Conservation (phyloP, 2,797 vertebrate genomes). For the Thunnus albacares region DNA sequence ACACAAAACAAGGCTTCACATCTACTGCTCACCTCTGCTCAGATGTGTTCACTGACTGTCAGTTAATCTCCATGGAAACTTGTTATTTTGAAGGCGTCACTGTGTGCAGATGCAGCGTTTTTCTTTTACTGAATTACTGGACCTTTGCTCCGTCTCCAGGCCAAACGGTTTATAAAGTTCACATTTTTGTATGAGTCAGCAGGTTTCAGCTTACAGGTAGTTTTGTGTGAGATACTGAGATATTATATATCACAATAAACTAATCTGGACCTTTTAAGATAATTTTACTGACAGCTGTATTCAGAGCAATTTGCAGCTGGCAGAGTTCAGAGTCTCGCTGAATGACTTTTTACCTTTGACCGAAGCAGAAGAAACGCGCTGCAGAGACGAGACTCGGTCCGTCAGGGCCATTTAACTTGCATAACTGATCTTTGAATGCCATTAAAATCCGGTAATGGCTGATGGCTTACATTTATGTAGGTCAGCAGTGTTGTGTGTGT, state of each 20-base stretch:
- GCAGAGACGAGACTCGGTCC: not conserved
- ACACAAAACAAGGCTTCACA: not conserved
- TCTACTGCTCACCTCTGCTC: not conserved
- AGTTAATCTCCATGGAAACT: not conserved
- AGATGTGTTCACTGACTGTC: not conserved
- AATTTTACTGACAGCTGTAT: slow-evolving; percentile 8
- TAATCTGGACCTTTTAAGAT: not conserved
- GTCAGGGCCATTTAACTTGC: not conserved
- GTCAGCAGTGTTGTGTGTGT: slow-evolving; percentile 13
- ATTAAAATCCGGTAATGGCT: slow-evolving; percentile 34
- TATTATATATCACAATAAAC: slow-evolving; percentile 14
- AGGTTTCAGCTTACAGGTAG: not conserved
- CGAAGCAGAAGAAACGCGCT: not conserved
- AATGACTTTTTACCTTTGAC: not conserved
- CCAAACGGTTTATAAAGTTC: slow-evolving; percentile 3
- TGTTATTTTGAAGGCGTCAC: not conserved
- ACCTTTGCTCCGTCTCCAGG: slow-evolving; percentile 44
- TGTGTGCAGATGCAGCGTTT: slow-evolving; percentile 6
- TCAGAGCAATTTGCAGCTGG: not conserved
- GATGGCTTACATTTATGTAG: slow-evolving; percentile 35
- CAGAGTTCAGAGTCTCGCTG: not conserved
- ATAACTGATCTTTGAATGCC: slow-evolving; percentile 52
- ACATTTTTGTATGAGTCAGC: slow-evolving; percentile 30
- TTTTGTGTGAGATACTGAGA: not conserved
- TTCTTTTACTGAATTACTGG: not conserved